Evolutionary conservation across 2,888 invertebrate species (phyloP).

Genomic region (Napeogenes sylphis): DNA sequence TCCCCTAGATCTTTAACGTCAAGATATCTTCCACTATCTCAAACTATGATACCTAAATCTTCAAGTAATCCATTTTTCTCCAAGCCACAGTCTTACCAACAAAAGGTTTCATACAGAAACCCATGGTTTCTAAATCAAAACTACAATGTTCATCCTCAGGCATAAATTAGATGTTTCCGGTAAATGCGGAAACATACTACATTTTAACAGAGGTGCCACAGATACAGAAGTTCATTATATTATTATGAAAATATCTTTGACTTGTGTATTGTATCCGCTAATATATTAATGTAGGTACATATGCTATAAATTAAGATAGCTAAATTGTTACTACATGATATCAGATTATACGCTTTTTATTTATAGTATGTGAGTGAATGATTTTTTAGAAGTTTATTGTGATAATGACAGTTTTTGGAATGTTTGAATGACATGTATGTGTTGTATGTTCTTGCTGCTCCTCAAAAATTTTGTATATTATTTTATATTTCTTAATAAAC

Average conservation of each 20-base stretch:
- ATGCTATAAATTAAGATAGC: slow-evolving; percentile 33
- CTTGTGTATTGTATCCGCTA: not conserved
- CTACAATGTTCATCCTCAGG: slow-evolving; percentile 41
- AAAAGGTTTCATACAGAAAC: slow-evolving; percentile 23
- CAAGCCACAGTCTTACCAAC: slow-evolving; percentile 28
- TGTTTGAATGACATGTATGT: not conserved
- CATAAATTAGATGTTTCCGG: slow-evolving; percentile 21
- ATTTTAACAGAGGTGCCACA: slow-evolving; percentile 5
- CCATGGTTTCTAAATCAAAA: slow-evolving; percentile 48
- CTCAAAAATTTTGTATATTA: too few relatives aligned
- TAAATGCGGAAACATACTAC: slow-evolving; percentile 8
- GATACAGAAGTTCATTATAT: not conserved
- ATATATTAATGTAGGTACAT: slow-evolving; percentile 29
- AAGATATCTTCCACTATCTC: slow-evolving; percentile 25
- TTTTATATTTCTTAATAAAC: too few relatives aligned
- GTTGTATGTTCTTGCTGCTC: too few relatives aligned
- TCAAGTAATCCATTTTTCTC: slow-evolving; percentile 31
- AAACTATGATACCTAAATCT: slow-evolving; percentile 38
- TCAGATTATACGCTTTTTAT: slow-evolving; percentile 3
- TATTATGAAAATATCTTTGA: not conserved
- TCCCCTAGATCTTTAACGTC: slow-evolving; percentile 11
- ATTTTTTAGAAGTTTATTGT: not conserved
- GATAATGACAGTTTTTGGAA: not conserved
- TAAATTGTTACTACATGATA: slow-evolving; percentile 25
- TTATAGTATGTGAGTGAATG: slow-evolving; percentile 1